A percentile compares a stretch with the other conserved stretches of the same genome.
Evolutionary conservation across 2,888 invertebrate genomes (phyloP).

Genomic region (Scelioninae gen. 2): DNA sequence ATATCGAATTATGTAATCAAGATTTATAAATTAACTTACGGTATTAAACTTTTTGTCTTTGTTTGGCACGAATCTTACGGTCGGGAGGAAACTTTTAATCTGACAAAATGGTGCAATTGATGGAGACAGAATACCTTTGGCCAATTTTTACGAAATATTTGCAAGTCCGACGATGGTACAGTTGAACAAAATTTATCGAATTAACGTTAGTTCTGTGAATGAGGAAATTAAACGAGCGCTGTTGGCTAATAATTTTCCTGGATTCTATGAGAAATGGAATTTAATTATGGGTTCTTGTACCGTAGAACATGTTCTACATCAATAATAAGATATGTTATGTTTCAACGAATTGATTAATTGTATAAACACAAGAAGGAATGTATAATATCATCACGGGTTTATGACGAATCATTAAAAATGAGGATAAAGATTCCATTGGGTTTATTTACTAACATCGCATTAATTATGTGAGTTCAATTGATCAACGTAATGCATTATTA

Average conservation of each 20-base stretch:
- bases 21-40: neutral
- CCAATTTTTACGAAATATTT: no score
- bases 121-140: no score
- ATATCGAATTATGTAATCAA: conserved; percentile 11
- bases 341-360: conserved; percentile 11
- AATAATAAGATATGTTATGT: conserved; percentile 3
- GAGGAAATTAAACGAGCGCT: no score
- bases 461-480: neutral
- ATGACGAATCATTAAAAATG: conserved; percentile 2
- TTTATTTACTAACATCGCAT: neutral
- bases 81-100: no score
- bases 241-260: neutral
- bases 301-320: conserved; percentile 1
- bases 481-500: neutral
- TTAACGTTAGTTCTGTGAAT: no score
- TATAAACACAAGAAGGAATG: conserved; percentile 5
- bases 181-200: no score
- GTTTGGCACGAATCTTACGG: no score
- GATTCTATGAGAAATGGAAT: neutral
- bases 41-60: neutral
- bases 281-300: neutral
- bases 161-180: no score
- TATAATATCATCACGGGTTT: conserved; percentile 6
- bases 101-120: no score
- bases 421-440: conserved; percentile 3